Conservation (phyloP, 2,113 vertebrate species). For the Telmatochromis sp. region DNA sequence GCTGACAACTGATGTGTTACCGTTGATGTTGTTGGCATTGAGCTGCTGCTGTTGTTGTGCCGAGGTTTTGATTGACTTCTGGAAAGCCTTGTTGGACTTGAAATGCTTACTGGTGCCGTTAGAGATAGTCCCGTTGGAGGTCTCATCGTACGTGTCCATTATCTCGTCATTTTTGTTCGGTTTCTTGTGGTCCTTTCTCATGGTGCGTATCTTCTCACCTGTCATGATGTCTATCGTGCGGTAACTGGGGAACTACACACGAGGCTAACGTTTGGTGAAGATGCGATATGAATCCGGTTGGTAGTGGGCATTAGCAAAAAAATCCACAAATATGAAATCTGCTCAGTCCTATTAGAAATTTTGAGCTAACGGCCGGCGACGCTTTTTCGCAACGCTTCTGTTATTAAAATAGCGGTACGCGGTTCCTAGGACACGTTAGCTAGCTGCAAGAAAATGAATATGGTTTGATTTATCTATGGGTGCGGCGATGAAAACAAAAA, state of each 20-base stretch:
- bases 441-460: conserved; percentile 8
- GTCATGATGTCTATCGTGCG: conserved; percentile 71
- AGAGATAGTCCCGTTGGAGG: conserved; percentile 67
- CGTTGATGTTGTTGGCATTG: conserved; percentile 64
- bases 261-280: background rate
- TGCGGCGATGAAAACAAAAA: conserved; percentile 45
- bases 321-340: background rate
- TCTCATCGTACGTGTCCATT: conserved; percentile 78
- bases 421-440: background rate
- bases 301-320: background rate
- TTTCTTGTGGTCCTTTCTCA: conserved; percentile 82
- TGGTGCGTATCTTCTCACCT: conserved; percentile 85
- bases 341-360: background rate
- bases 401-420: background rate
- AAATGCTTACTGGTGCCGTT: conserved; percentile 54
- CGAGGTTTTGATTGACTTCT: conserved; percentile 49
- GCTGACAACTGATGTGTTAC: conserved; percentile 28
- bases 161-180: conserved; percentile 81
- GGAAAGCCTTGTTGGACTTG: conserved; percentile 69
- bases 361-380: background rate
- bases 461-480: conserved; percentile 1
- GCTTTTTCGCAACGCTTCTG: background rate
- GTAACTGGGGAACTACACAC: background rate
- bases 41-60: conserved; percentile 64
- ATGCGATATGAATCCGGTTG: background rate